Percentiles rank a stretch among this genome's conserved stretches.
phyloP scores from a whole-genome alignment of 1,140 invertebrate genomes.

The Zaprionus nigranus region DNA sequence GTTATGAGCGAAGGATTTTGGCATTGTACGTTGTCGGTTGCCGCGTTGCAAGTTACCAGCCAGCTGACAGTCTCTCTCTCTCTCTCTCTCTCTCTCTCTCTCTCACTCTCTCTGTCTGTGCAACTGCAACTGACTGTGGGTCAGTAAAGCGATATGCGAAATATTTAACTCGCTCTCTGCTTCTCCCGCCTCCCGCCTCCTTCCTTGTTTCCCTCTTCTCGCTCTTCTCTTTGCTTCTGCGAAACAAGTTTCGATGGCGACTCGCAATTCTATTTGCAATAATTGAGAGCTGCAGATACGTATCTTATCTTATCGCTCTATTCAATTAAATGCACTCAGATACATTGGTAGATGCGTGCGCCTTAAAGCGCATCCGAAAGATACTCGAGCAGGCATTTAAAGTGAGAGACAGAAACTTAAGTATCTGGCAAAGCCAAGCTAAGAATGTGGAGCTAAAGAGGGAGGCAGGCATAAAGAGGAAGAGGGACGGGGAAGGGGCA shows the following conservation, averaged over 20 bases:
- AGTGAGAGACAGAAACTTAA: not conserved
- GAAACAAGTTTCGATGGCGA: not conserved
- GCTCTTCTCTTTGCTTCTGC: not conserved
- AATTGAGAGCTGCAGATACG: conserved; percentile 12
- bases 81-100: not conserved
- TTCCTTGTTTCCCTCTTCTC: not conserved
- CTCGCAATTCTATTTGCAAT: conserved; percentile 6
- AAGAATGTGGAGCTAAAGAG: too few species aligned
- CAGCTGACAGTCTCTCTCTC: conserved; percentile 28
- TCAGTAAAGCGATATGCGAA: conserved; percentile 44
- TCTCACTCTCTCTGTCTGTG: not conserved
- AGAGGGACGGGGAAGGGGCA: too few species aligned
- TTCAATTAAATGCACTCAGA: not conserved
- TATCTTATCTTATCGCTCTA: conserved; percentile 3
- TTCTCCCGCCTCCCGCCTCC: too few species aligned
- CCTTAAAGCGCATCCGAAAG: not conserved
- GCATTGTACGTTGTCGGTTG: conserved; percentile 21
- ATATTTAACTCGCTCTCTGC: conserved; percentile 5
- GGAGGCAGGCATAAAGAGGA: too few species aligned
- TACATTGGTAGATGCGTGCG: not conserved
- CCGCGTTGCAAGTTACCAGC: conserved; percentile 19
- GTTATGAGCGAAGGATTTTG: conserved; percentile 59
- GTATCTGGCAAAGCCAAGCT: not conserved
- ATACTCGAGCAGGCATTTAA: not conserved
- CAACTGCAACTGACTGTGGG: conserved; percentile 36